Evolutionary conservation across 2,888 invertebrate genomes (phyloP), one percentile per base, ranked within the genome.

Genomic region (Biston betularia): DNA sequence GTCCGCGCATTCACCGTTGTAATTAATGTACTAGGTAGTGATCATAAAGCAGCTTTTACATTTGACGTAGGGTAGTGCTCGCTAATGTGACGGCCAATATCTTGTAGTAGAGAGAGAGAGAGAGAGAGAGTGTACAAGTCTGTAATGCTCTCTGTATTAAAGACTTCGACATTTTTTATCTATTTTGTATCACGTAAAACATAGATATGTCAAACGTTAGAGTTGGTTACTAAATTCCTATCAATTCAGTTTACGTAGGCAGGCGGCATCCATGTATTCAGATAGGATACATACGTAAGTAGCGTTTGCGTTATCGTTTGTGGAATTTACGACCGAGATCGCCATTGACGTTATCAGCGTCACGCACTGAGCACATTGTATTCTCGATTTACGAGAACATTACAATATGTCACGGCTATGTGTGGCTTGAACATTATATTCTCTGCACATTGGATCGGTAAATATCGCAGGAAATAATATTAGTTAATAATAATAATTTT

Each of bases 271-370:
- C 59, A 44, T 15, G 9, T 9, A 4, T 9, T 6, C 52, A 53
- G 53, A 58, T 58, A 48, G 48, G 15, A 54, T 55, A 44, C 50
- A 57, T 46, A 53, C 45, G 61, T 65, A 45, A 56, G 49, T 56
- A n/a, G 64, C 44, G 54, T 57, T 65, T 40, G 57, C 61, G 61
- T 61, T 61, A 61, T 65, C 62, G 62, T 52, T 14, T 33, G 56
- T 54, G 35, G 57, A 62, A 67, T 58, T 59, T 55, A 63, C 63
- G 48, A 50, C 45, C 33, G 59, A 55, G 59, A 68, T 68, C 67
- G 55, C 53, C 62, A 54, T 53, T 63, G 53, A 65, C 64, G 64
- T 65, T 68, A 68, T 68, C 68, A 62, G 44, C 57, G 54, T 45
- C 63, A 57, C 60, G 56, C 68, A 49, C 38, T 49, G 59, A 55